Percentiles rank a stretch among this genome's conserved stretches.
Conservation (phyloP, 1,140 invertebrate genomes). For the Planococcus citri region DNA sequence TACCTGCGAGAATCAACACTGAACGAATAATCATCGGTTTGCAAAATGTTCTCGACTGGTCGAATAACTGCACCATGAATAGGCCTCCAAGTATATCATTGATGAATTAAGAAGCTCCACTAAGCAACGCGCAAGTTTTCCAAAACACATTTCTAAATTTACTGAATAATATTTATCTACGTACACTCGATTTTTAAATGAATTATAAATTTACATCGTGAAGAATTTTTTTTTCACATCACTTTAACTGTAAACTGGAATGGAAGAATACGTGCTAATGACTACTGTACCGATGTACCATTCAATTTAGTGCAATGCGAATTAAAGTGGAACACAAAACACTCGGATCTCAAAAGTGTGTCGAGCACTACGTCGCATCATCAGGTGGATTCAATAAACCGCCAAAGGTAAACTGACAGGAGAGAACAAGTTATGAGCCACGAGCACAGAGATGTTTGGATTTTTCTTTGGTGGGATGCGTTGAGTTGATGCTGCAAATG, state of each 20-base stretch:
- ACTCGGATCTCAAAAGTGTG: no score
- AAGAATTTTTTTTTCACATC: neutral
- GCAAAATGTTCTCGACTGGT: neutral
- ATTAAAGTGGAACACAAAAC: no score
- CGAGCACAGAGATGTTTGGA: no score
- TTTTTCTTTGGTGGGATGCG: no score
- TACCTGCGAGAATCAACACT: neutral
- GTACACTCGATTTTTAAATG: neutral
- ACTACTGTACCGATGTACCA: neutral
- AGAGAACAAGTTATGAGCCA: no score
- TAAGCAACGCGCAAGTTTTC: neutral
- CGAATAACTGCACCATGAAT: constrained; percentile 6
- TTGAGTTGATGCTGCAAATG: no score
- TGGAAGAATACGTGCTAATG: neutral
- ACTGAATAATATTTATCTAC: neutral
- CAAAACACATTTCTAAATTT: neutral
- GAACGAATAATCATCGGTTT: constrained; percentile 14
- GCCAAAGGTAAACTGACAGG: no score
- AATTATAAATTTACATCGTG: neutral
- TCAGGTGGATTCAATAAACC: no score
- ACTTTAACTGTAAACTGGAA: neutral
- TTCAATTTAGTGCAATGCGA: neutral
- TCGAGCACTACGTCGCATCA: no score
- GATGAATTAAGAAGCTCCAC: neutral
- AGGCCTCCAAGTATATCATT: neutral